Evolutionary conservation across 2,797 vertebrate species (phyloP).

Genomic region (Lacerta viridis): DNA sequence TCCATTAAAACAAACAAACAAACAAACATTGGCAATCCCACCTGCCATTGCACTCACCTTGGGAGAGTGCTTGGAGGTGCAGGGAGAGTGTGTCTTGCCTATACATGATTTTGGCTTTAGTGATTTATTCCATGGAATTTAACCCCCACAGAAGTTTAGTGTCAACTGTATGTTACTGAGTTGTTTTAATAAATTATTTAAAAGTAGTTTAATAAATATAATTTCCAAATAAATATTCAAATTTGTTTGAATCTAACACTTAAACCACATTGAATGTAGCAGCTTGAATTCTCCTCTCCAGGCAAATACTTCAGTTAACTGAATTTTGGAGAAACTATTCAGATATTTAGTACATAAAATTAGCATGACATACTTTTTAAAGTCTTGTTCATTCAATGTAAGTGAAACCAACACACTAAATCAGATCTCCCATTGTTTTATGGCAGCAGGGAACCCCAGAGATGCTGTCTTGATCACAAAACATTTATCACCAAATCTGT

Average conservation of each 20-base stretch:
- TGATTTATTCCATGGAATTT: no score
- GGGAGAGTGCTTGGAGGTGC: no score
- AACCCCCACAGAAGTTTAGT: background rate
- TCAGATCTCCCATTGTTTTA: background rate
- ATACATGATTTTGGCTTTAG: no score
- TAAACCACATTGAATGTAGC: background rate
- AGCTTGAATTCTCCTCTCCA: background rate
- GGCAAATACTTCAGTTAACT: background rate
- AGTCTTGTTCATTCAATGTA: background rate
- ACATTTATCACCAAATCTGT: background rate
- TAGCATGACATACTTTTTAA: background rate
- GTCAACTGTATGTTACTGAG: background rate
- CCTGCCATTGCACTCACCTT: no score
- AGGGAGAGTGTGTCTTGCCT: no score
- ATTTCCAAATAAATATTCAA: background rate
- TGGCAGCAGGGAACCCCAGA: background rate
- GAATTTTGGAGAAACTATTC: background rate
- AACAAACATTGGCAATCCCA: no score
- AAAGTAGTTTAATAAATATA: background rate
- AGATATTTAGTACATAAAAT: background rate
- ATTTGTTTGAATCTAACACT: background rate
- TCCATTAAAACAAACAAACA: no score
- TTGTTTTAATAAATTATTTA: background rate
- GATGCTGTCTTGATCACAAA: background rate
- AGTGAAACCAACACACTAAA: background rate